These are phyloP conservation scores for Diaphora mendica DNA, from an alignment of 2,888 invertebrate genomes.

Conservation along the genomic window DNA sequence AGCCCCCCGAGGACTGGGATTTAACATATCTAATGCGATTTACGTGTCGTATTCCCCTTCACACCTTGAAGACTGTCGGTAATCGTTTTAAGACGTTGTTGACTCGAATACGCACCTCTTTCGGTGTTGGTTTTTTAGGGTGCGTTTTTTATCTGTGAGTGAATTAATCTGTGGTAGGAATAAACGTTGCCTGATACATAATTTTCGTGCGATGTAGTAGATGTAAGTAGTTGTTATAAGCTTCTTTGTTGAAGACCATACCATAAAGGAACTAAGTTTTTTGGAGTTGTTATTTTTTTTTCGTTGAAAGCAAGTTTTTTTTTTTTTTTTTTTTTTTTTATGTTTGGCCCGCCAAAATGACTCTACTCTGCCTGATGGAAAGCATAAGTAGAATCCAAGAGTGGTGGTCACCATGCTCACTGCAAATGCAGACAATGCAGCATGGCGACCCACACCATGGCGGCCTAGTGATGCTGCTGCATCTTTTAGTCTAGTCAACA, in stretches of 20 bases:
- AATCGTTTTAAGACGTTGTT: slow-evolving; percentile 84
- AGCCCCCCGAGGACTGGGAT: slow-evolving; percentile 72
- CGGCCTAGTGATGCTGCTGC: no score
- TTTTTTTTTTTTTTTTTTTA: no score
- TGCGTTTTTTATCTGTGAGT: slow-evolving; percentile 50
- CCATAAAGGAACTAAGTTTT: neutral
- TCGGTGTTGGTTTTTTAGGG: slow-evolving; percentile 55
- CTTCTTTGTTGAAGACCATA: neutral
- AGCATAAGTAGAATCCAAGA: no score
- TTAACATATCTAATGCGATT: slow-evolving; percentile 86
- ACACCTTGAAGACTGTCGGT: slow-evolving; percentile 72
- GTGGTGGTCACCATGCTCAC: no score
- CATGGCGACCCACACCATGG: no score
- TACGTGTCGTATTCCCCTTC: slow-evolving; percentile 78
- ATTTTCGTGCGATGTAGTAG: slow-evolving; percentile 9
- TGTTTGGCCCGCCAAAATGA: no score
- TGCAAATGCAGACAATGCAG: no score
- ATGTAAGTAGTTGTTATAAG: neutral
- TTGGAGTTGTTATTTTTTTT: neutral
- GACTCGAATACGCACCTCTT: slow-evolving; percentile 65
- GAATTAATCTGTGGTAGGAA: slow-evolving; percentile 40
- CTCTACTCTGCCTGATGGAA: no score
- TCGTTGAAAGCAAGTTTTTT: neutral
- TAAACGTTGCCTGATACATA: slow-evolving; percentile 23
- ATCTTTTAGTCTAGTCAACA: no score